A percentile compares a stretch with the other conserved stretches of the same genome.
Evolutionary conservation across 2,888 invertebrate genomes (phyloP).

Genomic region (Vannuccia rotundouncinata): DNA sequence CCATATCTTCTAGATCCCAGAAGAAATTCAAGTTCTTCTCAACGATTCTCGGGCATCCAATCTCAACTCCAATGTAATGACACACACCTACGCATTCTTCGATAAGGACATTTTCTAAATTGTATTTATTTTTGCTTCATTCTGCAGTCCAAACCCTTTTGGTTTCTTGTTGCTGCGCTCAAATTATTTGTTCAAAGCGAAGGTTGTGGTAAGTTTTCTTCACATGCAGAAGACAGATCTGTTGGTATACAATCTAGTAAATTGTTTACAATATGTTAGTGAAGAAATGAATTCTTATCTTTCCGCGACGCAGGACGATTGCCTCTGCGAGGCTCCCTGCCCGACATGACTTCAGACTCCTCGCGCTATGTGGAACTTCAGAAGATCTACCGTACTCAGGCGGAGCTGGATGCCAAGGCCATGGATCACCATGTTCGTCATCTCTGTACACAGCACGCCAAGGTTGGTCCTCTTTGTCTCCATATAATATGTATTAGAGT

Average conservation of each 20-base stretch:
- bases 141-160: constrained; percentile 63
- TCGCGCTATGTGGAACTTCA: constrained; percentile 80
- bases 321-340: constrained; percentile 77
- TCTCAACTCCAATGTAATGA: constrained; percentile 44
- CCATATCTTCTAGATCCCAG: constrained; percentile 61
- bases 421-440: constrained; percentile 74
- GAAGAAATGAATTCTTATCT: no score
- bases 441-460: constrained; percentile 70
- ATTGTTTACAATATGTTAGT: no score
- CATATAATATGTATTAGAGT: no score
- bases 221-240: background rate
- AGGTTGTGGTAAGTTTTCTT: constrained; percentile 61
- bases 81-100: no score
- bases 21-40: constrained; percentile 68
- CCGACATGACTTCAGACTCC: constrained; percentile 93
- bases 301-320: constrained; percentile 57
- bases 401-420: constrained; percentile 71
- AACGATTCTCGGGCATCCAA: constrained; percentile 70
- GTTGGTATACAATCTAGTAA: background rate
- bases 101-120: no score
- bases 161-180: constrained; percentile 82
- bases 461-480: constrained; percentile 49
- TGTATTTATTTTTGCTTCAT: background rate
- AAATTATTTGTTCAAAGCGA: constrained; percentile 77
- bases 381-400: constrained; percentile 74